Conservation (phyloP, 2,797 vertebrate genomes). For the Dendrocincla tyrannina region DNA sequence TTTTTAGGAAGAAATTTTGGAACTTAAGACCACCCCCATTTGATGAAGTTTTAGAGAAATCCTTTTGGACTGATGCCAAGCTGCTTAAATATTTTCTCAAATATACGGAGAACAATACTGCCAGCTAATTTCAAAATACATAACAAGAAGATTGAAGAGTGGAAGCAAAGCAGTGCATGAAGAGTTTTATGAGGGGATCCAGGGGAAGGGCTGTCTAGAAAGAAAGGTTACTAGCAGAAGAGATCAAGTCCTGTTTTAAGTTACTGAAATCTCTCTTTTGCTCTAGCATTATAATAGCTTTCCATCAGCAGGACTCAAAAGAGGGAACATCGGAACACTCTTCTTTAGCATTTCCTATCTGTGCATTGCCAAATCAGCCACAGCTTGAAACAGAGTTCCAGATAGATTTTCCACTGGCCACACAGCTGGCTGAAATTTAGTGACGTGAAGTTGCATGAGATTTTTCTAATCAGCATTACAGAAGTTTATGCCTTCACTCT, state of each 20-base stretch:
- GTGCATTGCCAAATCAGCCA: neutral
- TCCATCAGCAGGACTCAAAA: neutral
- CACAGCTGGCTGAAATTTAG: neutral
- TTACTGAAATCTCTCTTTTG: neutral
- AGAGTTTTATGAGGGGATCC: neutral
- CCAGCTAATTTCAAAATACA: neutral
- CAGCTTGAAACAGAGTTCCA: neutral
- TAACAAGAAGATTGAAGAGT: neutral
- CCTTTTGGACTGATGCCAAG: neutral
- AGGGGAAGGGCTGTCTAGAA: neutral
- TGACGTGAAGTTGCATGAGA: neutral
- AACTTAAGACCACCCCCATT: neutral
- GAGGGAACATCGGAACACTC: neutral
- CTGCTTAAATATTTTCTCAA: neutral
- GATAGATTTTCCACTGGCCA: neutral
- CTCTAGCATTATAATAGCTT: neutral
- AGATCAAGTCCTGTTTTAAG: neutral
- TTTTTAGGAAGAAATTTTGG: conserved; percentile 25
- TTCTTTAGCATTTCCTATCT: neutral
- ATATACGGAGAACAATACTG: neutral
- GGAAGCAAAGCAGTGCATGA: neutral
- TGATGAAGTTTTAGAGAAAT: conserved; percentile 24
- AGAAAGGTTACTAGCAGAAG: neutral
- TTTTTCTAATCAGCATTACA: neutral
- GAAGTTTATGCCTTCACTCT: neutral